A percentile compares a stretch with the other conserved stretches of the same genome.
Conservation (phyloP, 2,888 invertebrate species). For the Anagyrus pseudococci region DNA sequence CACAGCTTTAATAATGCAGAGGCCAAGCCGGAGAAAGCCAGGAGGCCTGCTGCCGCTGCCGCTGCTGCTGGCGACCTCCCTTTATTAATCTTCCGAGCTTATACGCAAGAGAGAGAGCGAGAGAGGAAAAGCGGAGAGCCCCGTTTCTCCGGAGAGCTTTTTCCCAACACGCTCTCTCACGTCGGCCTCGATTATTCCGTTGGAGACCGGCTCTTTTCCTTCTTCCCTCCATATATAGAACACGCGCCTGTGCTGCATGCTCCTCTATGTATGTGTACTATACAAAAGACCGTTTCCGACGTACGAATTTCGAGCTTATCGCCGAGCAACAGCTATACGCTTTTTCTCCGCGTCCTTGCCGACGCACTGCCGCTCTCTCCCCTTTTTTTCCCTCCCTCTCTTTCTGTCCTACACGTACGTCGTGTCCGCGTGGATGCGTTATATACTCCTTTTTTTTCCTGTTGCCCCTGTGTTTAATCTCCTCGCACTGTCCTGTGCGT, state of each 20-base stretch:
- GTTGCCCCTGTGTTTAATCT: too few species aligned
- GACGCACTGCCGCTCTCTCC: too few species aligned
- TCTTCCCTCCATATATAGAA: neutral
- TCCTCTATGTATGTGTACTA: constrained; percentile 18
- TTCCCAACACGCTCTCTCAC: neutral
- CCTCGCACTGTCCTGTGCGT: too few species aligned
- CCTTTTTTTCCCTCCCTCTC: too few species aligned
- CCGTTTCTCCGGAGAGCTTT: neutral
- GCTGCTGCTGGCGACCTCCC: constrained; percentile 4
- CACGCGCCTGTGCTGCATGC: neutral
- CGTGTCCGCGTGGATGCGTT: too few species aligned
- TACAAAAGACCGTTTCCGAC: constrained; percentile 15
- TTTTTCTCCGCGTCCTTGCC: neutral
- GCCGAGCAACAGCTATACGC: constrained; percentile 6
- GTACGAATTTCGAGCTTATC: constrained; percentile 27
- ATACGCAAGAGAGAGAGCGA: constrained; percentile 9
- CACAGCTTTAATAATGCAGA: constrained; percentile 17
- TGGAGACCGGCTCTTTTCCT: too few species aligned
- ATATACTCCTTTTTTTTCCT: too few species aligned
- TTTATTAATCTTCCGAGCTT: constrained; percentile 28
- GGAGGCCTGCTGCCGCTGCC: constrained; percentile 12
- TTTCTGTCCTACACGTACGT: too few species aligned
- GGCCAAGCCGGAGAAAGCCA: neutral
- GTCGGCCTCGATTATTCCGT: neutral
- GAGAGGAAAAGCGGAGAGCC: too few species aligned